Evolutionary conservation across 1,140 invertebrate genomes (phyloP).

Genomic region (Grapholita molesta): DNA sequence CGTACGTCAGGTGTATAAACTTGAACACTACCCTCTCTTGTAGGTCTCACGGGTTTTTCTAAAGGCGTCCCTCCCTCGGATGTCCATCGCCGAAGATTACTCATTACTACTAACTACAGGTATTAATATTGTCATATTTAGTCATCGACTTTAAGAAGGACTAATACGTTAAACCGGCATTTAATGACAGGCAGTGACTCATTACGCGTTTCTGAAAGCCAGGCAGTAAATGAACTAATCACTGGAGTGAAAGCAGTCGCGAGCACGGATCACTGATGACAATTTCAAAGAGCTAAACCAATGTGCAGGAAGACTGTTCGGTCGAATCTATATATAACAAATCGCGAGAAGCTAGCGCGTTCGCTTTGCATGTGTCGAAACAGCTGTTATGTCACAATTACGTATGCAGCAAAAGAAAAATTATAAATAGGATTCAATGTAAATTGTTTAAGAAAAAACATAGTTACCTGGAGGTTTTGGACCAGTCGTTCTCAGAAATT

Average conservation of each 20-base stretch:
- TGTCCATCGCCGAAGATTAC: conserved; percentile 78
- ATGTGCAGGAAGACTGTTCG: conserved; percentile 66
- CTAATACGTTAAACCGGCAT: conserved; percentile 27
- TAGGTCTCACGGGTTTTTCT: conserved; percentile 78
- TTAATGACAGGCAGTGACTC: conserved; percentile 36
- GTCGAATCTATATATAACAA: conserved; percentile 69
- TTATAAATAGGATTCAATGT: conserved; percentile 23
- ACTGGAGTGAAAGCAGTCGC: conserved; percentile 66
- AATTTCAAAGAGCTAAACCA: conserved; percentile 73
- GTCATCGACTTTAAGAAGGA: conserved; percentile 32
- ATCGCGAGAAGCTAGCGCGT: conserved; percentile 60
- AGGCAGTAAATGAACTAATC: conserved; percentile 67
- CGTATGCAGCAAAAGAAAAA: conserved; percentile 30
- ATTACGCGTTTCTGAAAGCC: conserved; percentile 58
- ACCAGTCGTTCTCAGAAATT: conserved; percentile 56
- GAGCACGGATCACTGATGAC: conserved; percentile 72
- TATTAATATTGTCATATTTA: conserved; percentile 43
- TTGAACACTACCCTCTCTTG: conserved; percentile 81
- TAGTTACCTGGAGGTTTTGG: conserved; percentile 69
- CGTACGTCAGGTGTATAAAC: conserved; percentile 86
- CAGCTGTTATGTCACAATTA: conserved; percentile 61
- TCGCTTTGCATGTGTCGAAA: conserved; percentile 65
- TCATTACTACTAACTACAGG: conserved; percentile 58
- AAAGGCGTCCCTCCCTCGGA: conserved; percentile 81
- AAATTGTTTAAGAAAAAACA: conserved; percentile 29